A percentile compares a stretch with the other conserved stretches of the same genome.
phyloP scores from a whole-genome alignment of 2,888 invertebrate genomes.

The Vesta saturnalis region DNA sequence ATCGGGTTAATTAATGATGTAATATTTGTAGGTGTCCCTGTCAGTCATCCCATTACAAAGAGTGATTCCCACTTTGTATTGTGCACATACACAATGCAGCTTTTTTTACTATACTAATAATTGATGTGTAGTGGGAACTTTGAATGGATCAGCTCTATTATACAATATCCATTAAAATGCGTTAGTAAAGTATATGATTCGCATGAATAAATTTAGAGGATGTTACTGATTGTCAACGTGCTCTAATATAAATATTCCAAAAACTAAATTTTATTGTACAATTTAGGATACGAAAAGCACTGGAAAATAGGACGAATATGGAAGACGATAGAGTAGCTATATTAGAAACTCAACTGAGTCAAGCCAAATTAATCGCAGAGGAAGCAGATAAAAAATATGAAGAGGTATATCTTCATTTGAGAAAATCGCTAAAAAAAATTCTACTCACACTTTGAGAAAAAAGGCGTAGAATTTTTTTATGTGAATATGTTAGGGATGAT shows the following conservation, averaged over 20 bases:
- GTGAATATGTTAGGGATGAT: slow-evolving; percentile 38
- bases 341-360: slow-evolving; percentile 97
- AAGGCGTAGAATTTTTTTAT: not conserved
- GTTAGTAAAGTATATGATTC: no score
- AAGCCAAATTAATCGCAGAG: slow-evolving; percentile 99
- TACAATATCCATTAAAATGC: slow-evolving; percentile 3
- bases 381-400: slow-evolving; percentile 99
- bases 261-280: no score
- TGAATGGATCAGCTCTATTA: no score
- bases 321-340: slow-evolving; percentile 99
- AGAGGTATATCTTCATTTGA: slow-evolving; percentile 77
- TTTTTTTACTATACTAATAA: no score
- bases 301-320: slow-evolving; percentile 99
- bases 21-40: no score
- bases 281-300: slow-evolving; percentile 93
- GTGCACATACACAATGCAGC: no score
- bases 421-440: slow-evolving; percentile 53
- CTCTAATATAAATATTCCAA: not conserved
- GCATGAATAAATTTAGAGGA: not conserved
- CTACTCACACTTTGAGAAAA: not conserved
- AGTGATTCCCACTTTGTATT: no score
- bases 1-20: no score
- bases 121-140: not conserved
- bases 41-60: no score
- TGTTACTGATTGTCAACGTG: no score